Evolutionary conservation across 2,797 vertebrate genomes (phyloP), one percentile per base, ranked within the genome.

Genomic region (Falco columbarius): DNA sequence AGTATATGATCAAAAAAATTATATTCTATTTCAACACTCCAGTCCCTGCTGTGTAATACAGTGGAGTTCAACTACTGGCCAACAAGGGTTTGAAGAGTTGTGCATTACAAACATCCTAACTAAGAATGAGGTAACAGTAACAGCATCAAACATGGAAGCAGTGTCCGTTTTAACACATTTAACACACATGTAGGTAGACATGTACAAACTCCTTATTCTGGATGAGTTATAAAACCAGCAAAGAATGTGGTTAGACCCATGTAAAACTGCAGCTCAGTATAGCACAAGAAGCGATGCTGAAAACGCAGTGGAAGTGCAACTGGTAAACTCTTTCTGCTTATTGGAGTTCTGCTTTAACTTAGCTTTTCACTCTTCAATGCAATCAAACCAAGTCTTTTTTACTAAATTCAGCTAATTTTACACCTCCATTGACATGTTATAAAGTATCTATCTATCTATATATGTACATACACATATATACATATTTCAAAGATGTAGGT

Each of bases 331-430:
- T 34, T 91, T 84, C 73, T 56, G 3, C 34, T 86, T 68, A 56
- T 0, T 36, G 67, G 67, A 92, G 93, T 87, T 67, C 54, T 61
- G 72, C 40, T 91, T 81, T 44, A 93, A 92, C 61, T 88, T 76
- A 63, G 93, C 27, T 76, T 91, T 42, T 96, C 74, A 84, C 47
- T 82, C 71, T 97, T 93, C 80, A 90, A 71, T 55, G 76, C 75
- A 92, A 58, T 63, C 89, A 82, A 93, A 44, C 46, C 67, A 97
- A 95, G 90, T 86, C 90, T 40, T 44, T 91, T 56, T 74, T 94
- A 90, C 89, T 89, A 91, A 95, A 96, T 94, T 93, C 92, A 93
- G 87, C 59, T 71, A 70, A 94, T 97, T 95, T 96, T 93, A 95
- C 76, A 94, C 61, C 74, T 95, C 73, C 85, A 71, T 79, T 96